Base-by-base conservation (phyloP, 2,888 invertebrate genomes). In the Alloplasta piceator region DNA sequence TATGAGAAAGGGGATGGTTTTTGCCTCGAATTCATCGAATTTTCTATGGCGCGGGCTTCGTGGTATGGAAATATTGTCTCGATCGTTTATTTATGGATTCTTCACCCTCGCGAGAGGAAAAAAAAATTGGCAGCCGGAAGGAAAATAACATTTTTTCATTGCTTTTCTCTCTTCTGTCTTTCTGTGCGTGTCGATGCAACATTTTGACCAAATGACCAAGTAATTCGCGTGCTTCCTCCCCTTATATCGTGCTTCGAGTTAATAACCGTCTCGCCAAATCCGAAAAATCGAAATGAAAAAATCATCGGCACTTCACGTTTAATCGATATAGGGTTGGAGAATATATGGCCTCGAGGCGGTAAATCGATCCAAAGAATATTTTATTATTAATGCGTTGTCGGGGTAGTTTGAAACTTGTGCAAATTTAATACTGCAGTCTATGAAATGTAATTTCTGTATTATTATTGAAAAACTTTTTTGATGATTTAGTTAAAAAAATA, bases 31-130 rank as follows among this genome's bases (percentile, higher is more conserved):
- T 48, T 26, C 26, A 26, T 78, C 52, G 73, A 61, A 64, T 73
- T 55, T 71, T 55, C 38, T 26, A 26, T 26, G 48, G 12, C 36
- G n/a, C 6, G 36, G n/a, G n/a, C 58, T 36, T 64, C 36, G 41
- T 14, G n/a, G 10, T 12, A 50, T 46, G 52, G 52, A 43, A 56
- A 68, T 63, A 63, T 66, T 63, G 68, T 10, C 60, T 12, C 14
- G 56, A 56, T 73, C 55, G 39, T 61, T 78, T 78, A 73, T 68
- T 73, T 78, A 73, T 68, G 63, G 48, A 78, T 73, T 73, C 46
- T 63, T 71, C 38, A 56, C 56, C 46, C 48, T 56, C 14, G 61
- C 9, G 12, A 55, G 41, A 58, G 26, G 14, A 46, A 48, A 6
- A 58, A 50, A 39, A 38, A 39, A 10, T 52, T 26, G 26, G 26